Evolutionary conservation across 2,113 vertebrate species (phyloP), one percentile per base, ranked within the genome.

Genomic region (Plecturocebus donacophilus): DNA sequence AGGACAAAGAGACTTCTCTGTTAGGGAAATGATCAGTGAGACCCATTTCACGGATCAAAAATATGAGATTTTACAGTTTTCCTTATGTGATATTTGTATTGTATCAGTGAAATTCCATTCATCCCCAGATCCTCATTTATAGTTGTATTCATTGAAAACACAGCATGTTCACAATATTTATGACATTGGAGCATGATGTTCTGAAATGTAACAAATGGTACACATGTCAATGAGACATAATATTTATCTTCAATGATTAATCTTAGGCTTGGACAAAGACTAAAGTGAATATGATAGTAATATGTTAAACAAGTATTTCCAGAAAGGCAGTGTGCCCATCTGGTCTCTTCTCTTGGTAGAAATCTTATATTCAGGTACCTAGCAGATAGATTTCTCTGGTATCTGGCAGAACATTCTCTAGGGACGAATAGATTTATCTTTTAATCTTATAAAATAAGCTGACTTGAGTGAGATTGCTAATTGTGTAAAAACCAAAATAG

Each of bases 101-200:
- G 2, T 90, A 90, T n/a, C 27, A 87, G 56, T 45, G 38, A 47
- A 71, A 92, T 56, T 80, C 75, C n/a, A 77, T 90, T 93, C 91
- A 95, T 70, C 45, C 56, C 58, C 47, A 96, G 73, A 88, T 94
- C 38, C 17, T 95, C 81, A 64, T 54, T 92, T 86, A 77, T 42
- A 88, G 20, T 68, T 77, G 79, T 10, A 56, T 11, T 90, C 52
- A 79, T 77, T 81, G n/a, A 66, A 91, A 88, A 87, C 70, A 35
- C 14, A 86, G 1, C 1, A 56, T 87, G 42, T 73, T 68, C 75
- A 82, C 10, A 82, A 61, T 82, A 77, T 75, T 61, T 61, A 79
- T 32, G 47, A 77, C 38, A 19, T 20, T 85, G 30, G 8, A 54
- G 2, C 5, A 73, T 73, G 42, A 66, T 27, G 79, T 45, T 79